phyloP scores from a whole-genome alignment of 2,888 invertebrate species.

The Labia minor region DNA sequence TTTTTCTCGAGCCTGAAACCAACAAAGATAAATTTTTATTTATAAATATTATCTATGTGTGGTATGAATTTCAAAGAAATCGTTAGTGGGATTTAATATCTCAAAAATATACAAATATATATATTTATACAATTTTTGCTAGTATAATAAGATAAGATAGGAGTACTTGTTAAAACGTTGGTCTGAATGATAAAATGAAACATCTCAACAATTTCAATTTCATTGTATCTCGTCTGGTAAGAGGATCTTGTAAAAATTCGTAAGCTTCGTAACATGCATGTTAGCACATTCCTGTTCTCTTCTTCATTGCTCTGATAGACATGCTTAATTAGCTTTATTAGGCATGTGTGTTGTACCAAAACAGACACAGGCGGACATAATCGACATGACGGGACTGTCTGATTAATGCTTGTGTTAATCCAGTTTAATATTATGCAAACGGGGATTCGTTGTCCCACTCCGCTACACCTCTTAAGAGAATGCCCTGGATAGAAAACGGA shows the following conservation, averaged over 20 bases:
- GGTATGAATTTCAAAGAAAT: no score
- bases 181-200: no score
- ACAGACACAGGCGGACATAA: slow-evolving; percentile 2
- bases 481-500: background rate
- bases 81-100: no score
- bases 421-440: slow-evolving; percentile 23
- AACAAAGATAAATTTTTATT: no score
- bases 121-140: no score
- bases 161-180: no score
- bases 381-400: slow-evolving; percentile 14
- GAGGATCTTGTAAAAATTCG: background rate
- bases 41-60: no score
- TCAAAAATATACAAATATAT: no score
- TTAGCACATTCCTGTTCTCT: background rate
- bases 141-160: no score
- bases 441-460: background rate
- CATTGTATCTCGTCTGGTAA: no score
- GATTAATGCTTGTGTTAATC: slow-evolving; percentile 22
- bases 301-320: background rate
- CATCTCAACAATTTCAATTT: no score
- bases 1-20: no score
- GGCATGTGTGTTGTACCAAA: background rate
- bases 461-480: background rate
- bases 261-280: background rate
- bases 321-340: slow-evolving; percentile 5